Evolutionary conservation across 2,113 vertebrate genomes (phyloP), one percentile per base, ranked within the genome.

Genomic region (Orthochromis malagaraziensis): DNA sequence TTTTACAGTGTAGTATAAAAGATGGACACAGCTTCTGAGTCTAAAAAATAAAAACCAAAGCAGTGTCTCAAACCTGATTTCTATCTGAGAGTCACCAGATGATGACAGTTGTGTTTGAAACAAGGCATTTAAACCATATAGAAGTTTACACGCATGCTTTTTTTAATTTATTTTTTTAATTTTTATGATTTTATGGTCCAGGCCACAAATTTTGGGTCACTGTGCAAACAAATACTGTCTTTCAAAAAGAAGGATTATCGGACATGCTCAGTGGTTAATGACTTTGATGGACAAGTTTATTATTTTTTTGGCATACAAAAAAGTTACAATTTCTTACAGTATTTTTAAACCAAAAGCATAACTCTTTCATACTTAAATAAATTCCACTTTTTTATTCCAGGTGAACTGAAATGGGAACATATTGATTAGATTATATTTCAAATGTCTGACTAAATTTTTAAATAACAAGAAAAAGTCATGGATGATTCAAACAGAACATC

Each of bases 391-490:
- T 53, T 83, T 68, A 83, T 11, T 77, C 24, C 10, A 2, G 4
- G 42, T 40, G 57, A 88, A 60, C 38, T 80, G 19, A 88, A 87
- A 88, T 81, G n/a, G 77, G 60, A 88, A 83, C 26, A 68, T 88
- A 89, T 87, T 88, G 84, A 91, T 93, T 87, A 21, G 63, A 47
- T 73, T 73, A 73, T 47, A 29, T 26, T 45, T 73, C 68, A 42
- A 17, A 16, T 73, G n/a, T 45, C n/a, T 73, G 68, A 29, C 40
- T 17, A 47, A 29, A 75, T 19, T 47, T 75, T 19, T 17, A 75
- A 75, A 75, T 75, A 75, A 47, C 5, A 11, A 75, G 21, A 45
- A 45, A 29, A 75, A 75, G 24, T 75, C 40, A 75, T 47, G 24
- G 40, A 75, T 26, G 9, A 58, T 33, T 35, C 53, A 40, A 11